Evolutionary conservation across 2,888 invertebrate species (phyloP).

Genomic region (Deilephila elpenor): DNA sequence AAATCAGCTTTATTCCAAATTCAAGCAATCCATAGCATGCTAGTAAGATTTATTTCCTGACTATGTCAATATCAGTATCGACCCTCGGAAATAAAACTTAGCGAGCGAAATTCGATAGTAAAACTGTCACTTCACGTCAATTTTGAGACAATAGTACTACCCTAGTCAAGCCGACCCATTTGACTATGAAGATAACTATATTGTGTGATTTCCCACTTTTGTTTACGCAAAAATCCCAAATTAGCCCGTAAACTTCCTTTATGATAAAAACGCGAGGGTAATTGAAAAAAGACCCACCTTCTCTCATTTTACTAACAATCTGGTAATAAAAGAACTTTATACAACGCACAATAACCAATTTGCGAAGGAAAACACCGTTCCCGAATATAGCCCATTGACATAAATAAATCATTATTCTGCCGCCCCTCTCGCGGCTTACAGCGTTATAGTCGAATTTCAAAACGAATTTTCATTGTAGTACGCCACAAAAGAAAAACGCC

Average conservation of each 20-base stretch:
- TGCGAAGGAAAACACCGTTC: slow-evolving; percentile 74
- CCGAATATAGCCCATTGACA: slow-evolving; percentile 78
- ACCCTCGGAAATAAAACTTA: too few species aligned
- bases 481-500: slow-evolving; percentile 80
- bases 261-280: slow-evolving; percentile 63
- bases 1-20: too few species aligned
- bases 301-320: slow-evolving; percentile 79
- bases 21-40: too few species aligned
- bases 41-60: too few species aligned
- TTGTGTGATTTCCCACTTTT: slow-evolving; percentile 32
- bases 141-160: too few species aligned
- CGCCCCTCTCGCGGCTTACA: slow-evolving; percentile 55
- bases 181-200: too few species aligned
- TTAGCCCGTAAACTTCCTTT: slow-evolving; percentile 72
- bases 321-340: slow-evolving; percentile 81
- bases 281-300: slow-evolving; percentile 71
- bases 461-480: slow-evolving; percentile 80
- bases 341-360: slow-evolving; percentile 81
- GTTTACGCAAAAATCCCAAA: slow-evolving; percentile 61
- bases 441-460: slow-evolving; percentile 59
- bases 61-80: too few species aligned
- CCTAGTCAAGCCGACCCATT: too few species aligned
- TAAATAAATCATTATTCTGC: slow-evolving; percentile 82
- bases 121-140: too few species aligned
- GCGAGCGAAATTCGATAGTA: too few species aligned